Evolutionary conservation across 2,797 vertebrate species (phyloP), one percentile per base, ranked within the genome.

Genomic region (Anas bahamensis): DNA sequence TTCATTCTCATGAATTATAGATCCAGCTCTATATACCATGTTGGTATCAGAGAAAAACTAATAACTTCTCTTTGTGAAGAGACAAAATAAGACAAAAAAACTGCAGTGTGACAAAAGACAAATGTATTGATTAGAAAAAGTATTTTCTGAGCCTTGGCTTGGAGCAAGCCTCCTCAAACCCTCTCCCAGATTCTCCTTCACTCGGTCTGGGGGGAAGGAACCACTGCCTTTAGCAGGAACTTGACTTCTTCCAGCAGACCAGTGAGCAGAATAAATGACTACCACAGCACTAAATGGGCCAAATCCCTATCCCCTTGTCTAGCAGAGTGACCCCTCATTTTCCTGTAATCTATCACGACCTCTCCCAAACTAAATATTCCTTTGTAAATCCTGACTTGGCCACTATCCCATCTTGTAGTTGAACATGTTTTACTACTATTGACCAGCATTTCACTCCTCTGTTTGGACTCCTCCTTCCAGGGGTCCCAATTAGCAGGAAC

Each of bases 1-100:
- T 90, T 78, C 50, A 14, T 76, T 61, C 84, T 91, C 90, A 73
- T 90, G 86, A 94, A 86, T 89, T 88, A 88, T 60, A 78, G 93
- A 89, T 94, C 81, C 90, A 59, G 64, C 46, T 84, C 63, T 37
- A 17, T 59, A 37, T 69, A 60, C 53, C 76, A 68, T 4, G 41
- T 52, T 74, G 80, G 80, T 88, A 64, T 68, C 48, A 83, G 29
- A 78, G 24, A 13, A 44, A 60, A 75, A 39, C 13, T 17, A 60
- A n/a, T 35, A 31, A 39, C 73, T 93, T 74, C 10, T 89, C 16
- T 60, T 82, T 28, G 7, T 16, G 89, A 60, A 48, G 71, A 72
- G 71, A 8, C 15, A 46, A 66, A 81, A 19, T 7, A 35, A 59
- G 35, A 33, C 4, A 17, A 53, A 65, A 65, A 65, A 89, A 57